Percentiles rank a stretch among this genome's conserved stretches.
Conservation (phyloP, 2,113 vertebrate species). For the Actenoides hombroni region DNA sequence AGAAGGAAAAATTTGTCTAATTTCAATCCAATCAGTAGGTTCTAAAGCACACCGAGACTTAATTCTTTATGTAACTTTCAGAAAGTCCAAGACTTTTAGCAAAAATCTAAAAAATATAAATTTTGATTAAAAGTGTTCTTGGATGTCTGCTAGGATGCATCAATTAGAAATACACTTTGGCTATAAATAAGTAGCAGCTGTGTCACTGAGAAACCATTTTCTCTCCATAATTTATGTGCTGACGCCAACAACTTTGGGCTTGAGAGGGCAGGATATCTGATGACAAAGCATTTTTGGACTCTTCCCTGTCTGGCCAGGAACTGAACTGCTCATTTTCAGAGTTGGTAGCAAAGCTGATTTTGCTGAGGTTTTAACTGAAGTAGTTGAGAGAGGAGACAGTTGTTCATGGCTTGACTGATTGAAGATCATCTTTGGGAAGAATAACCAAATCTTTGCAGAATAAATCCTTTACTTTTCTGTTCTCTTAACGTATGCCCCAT, state of each 20-base stretch:
- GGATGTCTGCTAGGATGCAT: not conserved
- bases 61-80: not conserved
- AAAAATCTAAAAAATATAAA: not conserved
- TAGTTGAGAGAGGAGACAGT: not conserved
- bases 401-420: not conserved
- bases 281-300: not conserved
- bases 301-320: conserved; percentile 25
- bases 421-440: conserved; percentile 17
- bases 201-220: not conserved
- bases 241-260: conserved; percentile 4
- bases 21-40: not conserved
- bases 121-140: not conserved
- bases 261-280: not conserved
- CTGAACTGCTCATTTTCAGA: conserved; percentile 31
- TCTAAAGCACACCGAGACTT: not conserved
- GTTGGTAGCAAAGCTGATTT: conserved; percentile 28
- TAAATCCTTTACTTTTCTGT: not conserved
- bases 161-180: not conserved
- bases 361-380: conserved; percentile 44
- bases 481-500: not conserved
- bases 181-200: not conserved
- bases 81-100: not conserved
- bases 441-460: not conserved
- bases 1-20: not conserved
- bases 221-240: not conserved